Evolutionary conservation across 2,888 invertebrate genomes (phyloP).

Genomic region (Catocala sponsa): DNA sequence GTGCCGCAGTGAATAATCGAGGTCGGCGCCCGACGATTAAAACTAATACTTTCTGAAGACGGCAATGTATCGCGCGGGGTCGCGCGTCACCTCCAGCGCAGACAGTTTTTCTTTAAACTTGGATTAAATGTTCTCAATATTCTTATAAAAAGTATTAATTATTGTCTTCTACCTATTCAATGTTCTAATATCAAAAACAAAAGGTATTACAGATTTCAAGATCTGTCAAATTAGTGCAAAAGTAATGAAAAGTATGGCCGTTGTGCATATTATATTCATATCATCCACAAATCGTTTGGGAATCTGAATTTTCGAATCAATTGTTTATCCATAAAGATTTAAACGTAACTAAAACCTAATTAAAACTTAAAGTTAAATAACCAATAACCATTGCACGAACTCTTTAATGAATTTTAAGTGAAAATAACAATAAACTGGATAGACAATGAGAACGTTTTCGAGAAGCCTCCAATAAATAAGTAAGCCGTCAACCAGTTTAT

Average conservation of each 20-base stretch:
- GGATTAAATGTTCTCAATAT: constrained; percentile 21
- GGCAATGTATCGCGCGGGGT: constrained; percentile 47
- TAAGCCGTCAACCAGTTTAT: constrained; percentile 24
- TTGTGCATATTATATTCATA: no score
- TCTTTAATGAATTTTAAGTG: neutral
- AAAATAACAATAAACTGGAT: neutral
- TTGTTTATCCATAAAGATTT: no score
- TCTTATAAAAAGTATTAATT: neutral
- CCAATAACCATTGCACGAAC: constrained; percentile 2
- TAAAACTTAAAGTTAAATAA: constrained; percentile 5
- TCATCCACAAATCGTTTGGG: no score
- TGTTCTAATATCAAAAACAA: no score
- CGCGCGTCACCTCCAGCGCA: constrained; percentile 25
- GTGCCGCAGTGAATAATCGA: constrained; percentile 71
- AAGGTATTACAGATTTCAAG: no score
- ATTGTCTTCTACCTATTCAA: neutral
- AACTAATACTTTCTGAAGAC: constrained; percentile 64
- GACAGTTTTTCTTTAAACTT: constrained; percentile 30
- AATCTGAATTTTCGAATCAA: no score
- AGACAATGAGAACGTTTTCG: neutral
- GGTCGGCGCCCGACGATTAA: constrained; percentile 59
- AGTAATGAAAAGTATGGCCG: no score
- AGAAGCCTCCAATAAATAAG: neutral
- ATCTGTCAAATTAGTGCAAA: no score
- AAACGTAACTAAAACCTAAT: no score